A percentile compares a stretch with the other conserved stretches of the same genome.
These are phyloP conservation scores for Callipepla squamata DNA, from an alignment of 2,113 vertebrate species.

Conservation along the genomic window DNA sequence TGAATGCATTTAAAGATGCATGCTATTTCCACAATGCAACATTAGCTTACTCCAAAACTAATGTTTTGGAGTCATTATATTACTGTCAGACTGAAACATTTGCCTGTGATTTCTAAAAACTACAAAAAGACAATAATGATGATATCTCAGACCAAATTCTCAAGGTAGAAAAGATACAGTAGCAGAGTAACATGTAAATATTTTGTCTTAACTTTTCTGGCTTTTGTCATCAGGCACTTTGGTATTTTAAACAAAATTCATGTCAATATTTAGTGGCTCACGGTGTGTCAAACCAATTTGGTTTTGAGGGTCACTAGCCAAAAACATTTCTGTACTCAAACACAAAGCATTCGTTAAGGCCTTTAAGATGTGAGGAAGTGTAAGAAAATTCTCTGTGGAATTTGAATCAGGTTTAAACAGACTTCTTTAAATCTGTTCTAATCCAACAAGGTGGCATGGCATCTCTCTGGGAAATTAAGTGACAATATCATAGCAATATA, in stretches of 20 bases:
- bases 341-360: neutral
- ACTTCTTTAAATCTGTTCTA: slow-evolving; percentile 42
- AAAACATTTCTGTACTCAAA: neutral
- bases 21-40: neutral
- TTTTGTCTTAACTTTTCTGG: neutral
- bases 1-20: neutral
- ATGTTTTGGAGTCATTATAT: neutral
- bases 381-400: neutral
- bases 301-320: neutral
- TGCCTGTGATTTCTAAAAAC: neutral
- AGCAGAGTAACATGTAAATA: neutral
- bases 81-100: neutral
- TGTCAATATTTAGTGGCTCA: neutral
- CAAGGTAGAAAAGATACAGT: neutral
- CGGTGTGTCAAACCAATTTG: neutral
- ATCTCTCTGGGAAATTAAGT: slow-evolving; percentile 62
- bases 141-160: neutral
- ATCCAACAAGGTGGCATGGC: slow-evolving; percentile 44
- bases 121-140: neutral
- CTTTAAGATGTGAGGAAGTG: neutral
- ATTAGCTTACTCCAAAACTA: neutral
- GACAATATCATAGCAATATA: slow-evolving; percentile 25
- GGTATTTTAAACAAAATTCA: neutral
- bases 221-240: neutral
- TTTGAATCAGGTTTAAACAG: slow-evolving; percentile 29